Base-by-base conservation (phyloP, 2,888 invertebrate genomes). In the Notocelia uddmanniana region DNA sequence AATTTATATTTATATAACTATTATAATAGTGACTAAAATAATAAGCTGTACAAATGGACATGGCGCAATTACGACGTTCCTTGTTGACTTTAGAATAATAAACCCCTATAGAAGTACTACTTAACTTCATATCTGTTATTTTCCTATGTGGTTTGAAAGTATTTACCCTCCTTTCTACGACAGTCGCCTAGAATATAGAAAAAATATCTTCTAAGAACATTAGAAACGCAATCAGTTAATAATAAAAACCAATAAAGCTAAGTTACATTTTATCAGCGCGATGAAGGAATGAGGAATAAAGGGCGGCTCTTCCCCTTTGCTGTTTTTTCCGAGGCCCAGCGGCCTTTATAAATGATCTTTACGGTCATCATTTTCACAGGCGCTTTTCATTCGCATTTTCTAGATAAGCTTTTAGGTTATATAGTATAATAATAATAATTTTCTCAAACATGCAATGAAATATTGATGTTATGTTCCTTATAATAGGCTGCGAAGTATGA, bases 261-360 rank as follows among this genome's bases (percentile, higher is more conserved):
- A 64, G 37, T 37, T 52, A n/a, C 50, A 64, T 58, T 54, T 52
- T 15, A 37, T 34, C 26, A 64, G 50, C 5, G 21, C 50, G 21
- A 64, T 52, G 37, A 63, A 63, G 62, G 48, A 50, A 62, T 69
- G 50, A 31, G 23, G 34, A 57, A 57, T 63, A 55, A 69, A 26
- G 58, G 21, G 54, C 66, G 54, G 15, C 41, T 52, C 11, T 50
- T 45, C 58, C 37, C 59, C 5, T 54, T 26, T 31, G 37, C 11
- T 26, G 21, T 48, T 45, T 15, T 66, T 34, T 37, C 37, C 37
- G 10, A 11, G 18, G 19, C 18, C 52, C 26, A 10, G 10, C 54
- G 64, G 59, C 21, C 37, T 57, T 62, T 48, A 57, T 31, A 55
- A 69, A 69, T 69, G 60, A 69, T 54, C 21, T 69, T 62, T 34